Evolutionary conservation across 2,113 vertebrate species (phyloP), one percentile per base, ranked within the genome.

Genomic region (Microtus oregoni): DNA sequence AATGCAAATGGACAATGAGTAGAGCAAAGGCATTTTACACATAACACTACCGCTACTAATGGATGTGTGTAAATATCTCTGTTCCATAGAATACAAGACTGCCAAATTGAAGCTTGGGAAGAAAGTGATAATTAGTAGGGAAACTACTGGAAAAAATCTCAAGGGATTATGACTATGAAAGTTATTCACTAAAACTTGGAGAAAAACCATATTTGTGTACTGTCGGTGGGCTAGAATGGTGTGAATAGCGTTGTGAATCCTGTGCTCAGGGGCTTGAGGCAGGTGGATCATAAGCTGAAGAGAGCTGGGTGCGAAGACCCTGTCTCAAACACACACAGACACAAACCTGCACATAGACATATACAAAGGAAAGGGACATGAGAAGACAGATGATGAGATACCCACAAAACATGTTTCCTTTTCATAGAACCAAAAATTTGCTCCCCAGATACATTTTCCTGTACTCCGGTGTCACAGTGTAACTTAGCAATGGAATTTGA

Each of bases 61-160:
- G 38, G 28, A 41, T 88, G 79, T 76, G 10, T 38, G 58, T 58
- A 86, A 86, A 90, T 58, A 58, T 58, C 5, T 79, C 90, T 73
- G 44, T 28, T 65, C 17, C 44, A 91, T 82, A 32, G 73, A 32
- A 96, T 86, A 63, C n/a, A 86, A 92, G 87, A 87, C 24, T 82
- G 35, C 61, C 68, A 91, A 83, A 7, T 52, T 86, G 61, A 77
- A 30, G 7, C 12, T 41, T 89, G 11, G 77, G 83, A 88, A 77
- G 24, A 82, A 82, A 70, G 61, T 41, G 15, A 50, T 44, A 88
- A 86, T 44, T 58, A 90, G 35, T 24, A 12, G 65, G 44, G 55
- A 79, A 55, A 44, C 5, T 26, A 83, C 38, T 14, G 35, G 10
- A 24, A 94, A 90, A 93, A 76, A 44, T 70, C 20, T 63, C 1